Evolutionary conservation across 1,140 invertebrate genomes (phyloP).

Genomic region (Drosophila ohnishii): DNA sequence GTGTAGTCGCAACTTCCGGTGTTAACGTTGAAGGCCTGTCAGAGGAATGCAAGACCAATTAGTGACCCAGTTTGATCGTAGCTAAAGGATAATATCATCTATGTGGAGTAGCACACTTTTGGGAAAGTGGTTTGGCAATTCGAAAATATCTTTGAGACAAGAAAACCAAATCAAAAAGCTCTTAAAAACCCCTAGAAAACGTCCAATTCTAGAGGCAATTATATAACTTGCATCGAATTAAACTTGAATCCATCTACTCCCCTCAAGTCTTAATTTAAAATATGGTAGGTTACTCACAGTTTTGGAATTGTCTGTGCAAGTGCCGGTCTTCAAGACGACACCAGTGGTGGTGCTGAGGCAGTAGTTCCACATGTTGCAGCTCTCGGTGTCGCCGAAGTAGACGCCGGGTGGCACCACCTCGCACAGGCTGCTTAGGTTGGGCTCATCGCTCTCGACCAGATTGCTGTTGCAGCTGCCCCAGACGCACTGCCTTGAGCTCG

Average conservation of each 20-base stretch:
- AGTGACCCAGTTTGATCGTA: not conserved
- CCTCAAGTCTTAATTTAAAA: not conserved
- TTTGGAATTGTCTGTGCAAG: not conserved
- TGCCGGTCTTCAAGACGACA: accelerated
- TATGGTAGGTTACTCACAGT: slow-evolving; percentile 22
- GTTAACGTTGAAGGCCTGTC: slow-evolving; percentile 27
- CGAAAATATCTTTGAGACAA: not conserved
- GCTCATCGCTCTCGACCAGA: not conserved
- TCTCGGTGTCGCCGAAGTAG: slow-evolving; percentile 37
- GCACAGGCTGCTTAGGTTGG: slow-evolving; percentile 10
- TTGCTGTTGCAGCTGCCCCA: slow-evolving; percentile 23
- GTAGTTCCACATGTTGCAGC: slow-evolving; percentile 30
- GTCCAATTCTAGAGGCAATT: not conserved
- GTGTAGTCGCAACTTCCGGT: not conserved
- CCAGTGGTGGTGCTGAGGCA: slow-evolving; percentile 9
- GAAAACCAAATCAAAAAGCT: not conserved
- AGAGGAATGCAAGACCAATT: not conserved
- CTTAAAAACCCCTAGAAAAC: not conserved
- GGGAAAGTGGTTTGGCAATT: not conserved
- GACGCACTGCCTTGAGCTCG: not conserved
- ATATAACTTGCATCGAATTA: not conserved
- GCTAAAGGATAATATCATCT: not conserved
- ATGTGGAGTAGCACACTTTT: not conserved
- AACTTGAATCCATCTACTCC: not conserved
- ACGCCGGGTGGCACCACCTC: slow-evolving; percentile 32